A percentile compares a stretch with the other conserved stretches of the same genome.
Evolutionary conservation across 1,140 invertebrate genomes (phyloP).

Genomic region (Chironomus striatipennis): DNA sequence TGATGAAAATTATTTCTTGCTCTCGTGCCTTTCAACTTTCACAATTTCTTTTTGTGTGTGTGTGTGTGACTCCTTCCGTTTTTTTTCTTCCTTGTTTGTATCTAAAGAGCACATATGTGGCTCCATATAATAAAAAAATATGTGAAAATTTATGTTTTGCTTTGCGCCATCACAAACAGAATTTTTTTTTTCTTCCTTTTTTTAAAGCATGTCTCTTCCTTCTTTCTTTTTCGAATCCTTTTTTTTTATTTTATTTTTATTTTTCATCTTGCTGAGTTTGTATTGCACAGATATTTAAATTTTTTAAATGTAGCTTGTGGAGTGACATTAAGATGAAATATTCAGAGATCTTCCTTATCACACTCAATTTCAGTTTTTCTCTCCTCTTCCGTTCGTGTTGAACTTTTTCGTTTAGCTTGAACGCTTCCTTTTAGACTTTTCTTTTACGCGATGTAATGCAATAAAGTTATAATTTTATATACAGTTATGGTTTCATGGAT

Average conservation of each 20-base stretch:
- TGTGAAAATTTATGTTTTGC: neutral
- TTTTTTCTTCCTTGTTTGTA: neutral
- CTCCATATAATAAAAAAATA: neutral
- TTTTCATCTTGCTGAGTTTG: too few relatives aligned
- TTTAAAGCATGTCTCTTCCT: neutral
- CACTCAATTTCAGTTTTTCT: neutral
- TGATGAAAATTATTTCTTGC: neutral
- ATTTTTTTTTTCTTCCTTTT: neutral
- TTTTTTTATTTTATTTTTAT: neutral
- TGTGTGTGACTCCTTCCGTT: too few relatives aligned
- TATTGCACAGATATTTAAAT: neutral
- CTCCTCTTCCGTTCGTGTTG: neutral
- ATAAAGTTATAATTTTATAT: too few relatives aligned
- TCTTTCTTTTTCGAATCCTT: neutral
- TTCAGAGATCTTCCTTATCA: slow-evolving; percentile 1
- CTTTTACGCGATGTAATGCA: neutral
- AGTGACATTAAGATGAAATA: slow-evolving; percentile 9
- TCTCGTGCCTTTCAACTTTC: neutral
- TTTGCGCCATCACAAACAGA: slow-evolving; percentile 5
- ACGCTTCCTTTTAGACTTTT: neutral
- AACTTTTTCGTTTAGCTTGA: neutral
- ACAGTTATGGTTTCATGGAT: too few relatives aligned
- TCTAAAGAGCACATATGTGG: slow-evolving; percentile 6
- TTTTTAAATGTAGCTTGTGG: slow-evolving; percentile 13
- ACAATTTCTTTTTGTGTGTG: too few relatives aligned